Conservation (phyloP, 2,888 invertebrate species). For the Coremacera marginata region DNA sequence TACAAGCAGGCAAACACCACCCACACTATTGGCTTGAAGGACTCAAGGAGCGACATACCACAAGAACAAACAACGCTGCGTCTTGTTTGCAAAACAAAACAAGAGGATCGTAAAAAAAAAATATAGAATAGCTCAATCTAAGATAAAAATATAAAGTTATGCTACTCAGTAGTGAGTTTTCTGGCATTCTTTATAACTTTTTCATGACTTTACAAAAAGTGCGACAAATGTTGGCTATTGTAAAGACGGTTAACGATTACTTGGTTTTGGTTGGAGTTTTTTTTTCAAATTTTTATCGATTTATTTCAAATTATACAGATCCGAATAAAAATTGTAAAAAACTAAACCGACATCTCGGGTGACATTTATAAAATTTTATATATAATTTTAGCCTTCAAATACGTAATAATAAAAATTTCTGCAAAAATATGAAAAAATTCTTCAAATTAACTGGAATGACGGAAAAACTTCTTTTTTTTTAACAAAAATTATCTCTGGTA, state of each 20-base stretch:
- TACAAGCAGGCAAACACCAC: not conserved
- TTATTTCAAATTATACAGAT: too few species aligned
- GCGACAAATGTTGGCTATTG: not conserved
- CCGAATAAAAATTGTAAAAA: too few species aligned
- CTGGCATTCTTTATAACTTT: not conserved
- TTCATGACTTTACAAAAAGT: not conserved
- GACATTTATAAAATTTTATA: too few species aligned
- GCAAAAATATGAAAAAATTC: too few species aligned
- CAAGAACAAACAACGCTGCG: not conserved
- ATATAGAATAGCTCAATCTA: not conserved
- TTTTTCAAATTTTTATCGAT: too few species aligned
- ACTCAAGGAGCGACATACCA: not conserved
- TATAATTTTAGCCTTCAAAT: too few species aligned
- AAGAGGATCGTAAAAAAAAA: not conserved
- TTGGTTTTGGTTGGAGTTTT: not conserved
- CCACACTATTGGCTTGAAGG: not conserved
- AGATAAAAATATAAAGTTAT: conserved; percentile 24
- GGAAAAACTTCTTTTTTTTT: too few species aligned
- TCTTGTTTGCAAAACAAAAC: conserved; percentile 3
- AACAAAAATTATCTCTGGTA: too few species aligned
- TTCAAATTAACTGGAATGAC: too few species aligned
- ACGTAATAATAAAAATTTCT: too few species aligned
- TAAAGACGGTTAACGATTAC: not conserved
- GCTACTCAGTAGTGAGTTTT: conserved; percentile 16
- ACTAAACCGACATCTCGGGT: too few species aligned